These are phyloP conservation scores for Ailurus styani DNA, from an alignment of 2,113 vertebrate species.

Conservation along the genomic window DNA sequence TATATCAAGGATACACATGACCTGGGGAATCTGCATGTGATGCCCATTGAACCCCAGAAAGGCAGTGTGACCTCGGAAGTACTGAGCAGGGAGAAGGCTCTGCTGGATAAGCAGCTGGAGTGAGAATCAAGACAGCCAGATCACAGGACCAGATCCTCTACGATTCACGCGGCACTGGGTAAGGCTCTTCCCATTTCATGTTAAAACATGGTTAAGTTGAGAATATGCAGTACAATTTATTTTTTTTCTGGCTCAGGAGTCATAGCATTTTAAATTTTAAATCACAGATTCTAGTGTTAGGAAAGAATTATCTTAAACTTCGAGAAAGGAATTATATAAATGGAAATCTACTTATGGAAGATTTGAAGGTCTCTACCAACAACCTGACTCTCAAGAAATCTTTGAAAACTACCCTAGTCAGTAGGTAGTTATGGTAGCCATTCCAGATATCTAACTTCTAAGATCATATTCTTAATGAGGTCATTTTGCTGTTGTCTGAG, in stretches of 20 bases:
- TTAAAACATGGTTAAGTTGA: conserved; percentile 28
- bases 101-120: neutral
- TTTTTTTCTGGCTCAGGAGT: neutral
- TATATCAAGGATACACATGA: neutral
- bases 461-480: neutral
- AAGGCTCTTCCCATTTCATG: neutral
- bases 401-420: neutral
- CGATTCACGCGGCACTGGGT: neutral
- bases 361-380: neutral
- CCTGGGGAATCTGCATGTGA: neutral
- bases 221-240: neutral
- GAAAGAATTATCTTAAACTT: conserved; percentile 2
- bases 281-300: neutral
- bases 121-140: neutral
- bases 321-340: conserved; percentile 3
- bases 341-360: neutral
- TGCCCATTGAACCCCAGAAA: neutral
- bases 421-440: neutral
- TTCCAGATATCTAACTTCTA: conserved; percentile 27
- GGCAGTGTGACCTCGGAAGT: neutral
- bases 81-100: neutral
- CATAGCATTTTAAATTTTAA: conserved; percentile 19
- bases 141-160: neutral
- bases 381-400: neutral
- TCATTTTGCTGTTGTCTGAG: neutral